Conservation (phyloP, 35 echinoderm and acorn worm genomes). For the Holothuria glaberrima region DNA sequence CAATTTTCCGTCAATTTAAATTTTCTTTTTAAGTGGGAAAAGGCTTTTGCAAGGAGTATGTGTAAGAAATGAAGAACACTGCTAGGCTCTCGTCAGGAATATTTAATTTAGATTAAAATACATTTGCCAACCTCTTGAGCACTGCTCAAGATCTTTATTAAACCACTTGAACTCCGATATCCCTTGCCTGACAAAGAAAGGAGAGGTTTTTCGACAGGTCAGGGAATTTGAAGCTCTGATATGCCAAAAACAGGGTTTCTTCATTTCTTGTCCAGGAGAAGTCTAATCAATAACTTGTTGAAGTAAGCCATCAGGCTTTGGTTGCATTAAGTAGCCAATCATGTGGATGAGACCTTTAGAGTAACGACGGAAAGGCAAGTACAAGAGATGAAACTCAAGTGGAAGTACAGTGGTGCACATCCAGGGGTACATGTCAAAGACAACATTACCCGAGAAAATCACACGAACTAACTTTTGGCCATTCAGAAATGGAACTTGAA, state of each 20-base stretch:
- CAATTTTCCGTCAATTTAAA: slow-evolving; percentile 25
- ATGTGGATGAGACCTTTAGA: not conserved
- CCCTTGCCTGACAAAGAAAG: slow-evolving; percentile 24
- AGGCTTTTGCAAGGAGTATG: slow-evolving; percentile 6
- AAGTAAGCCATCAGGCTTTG: slow-evolving; percentile 24
- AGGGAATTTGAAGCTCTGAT: slow-evolving; percentile 37
- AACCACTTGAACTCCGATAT: slow-evolving; percentile 48
- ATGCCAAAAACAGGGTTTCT: slow-evolving; percentile 8
- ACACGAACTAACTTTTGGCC: too few species aligned
- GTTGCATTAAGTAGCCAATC: slow-evolving; percentile 9
- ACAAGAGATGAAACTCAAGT: not conserved
- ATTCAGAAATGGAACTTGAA: too few species aligned
- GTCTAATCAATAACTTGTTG: slow-evolving; percentile 43
- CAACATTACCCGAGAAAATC: too few species aligned
- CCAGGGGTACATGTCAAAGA: too few species aligned
- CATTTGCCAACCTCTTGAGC: not conserved
- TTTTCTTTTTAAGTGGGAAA: slow-evolving; percentile 32
- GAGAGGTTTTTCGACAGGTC: slow-evolving; percentile 39
- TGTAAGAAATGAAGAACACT: slow-evolving; percentile 13
- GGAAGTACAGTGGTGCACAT: too few species aligned
- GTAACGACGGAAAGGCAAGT: not conserved
- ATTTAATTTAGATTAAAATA: slow-evolving; percentile 58
- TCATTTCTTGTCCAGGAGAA: not conserved
- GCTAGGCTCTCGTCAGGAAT: not conserved
- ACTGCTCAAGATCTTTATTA: slow-evolving; percentile 30